A percentile compares a stretch with the other conserved stretches of the same genome.
Evolutionary conservation across 1,140 invertebrate genomes (phyloP).

Genomic region (Drosophila simulans): DNA sequence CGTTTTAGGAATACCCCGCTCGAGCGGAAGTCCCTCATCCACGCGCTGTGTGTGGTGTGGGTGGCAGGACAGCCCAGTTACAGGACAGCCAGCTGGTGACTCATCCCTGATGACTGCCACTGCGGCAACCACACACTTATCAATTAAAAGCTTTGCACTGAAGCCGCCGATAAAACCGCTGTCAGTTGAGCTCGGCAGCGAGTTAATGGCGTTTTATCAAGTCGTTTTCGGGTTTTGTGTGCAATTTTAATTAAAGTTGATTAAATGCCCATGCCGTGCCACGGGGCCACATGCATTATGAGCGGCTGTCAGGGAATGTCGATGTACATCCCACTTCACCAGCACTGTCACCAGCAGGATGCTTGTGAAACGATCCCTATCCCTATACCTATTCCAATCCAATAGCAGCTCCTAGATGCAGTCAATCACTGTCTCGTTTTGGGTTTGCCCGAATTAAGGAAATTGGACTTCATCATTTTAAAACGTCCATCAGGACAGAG

Average conservation of each 20-base stretch:
- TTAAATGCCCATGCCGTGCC: constrained; percentile 28
- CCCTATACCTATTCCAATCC: background rate
- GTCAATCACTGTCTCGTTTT: constrained; percentile 28
- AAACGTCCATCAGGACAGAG: constrained; percentile 18
- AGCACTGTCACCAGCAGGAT: constrained; percentile 4
- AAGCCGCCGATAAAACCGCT: constrained; percentile 43
- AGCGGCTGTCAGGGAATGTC: constrained; percentile 35
- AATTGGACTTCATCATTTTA: constrained; percentile 70
- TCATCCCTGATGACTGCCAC: background rate
- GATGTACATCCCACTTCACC: background rate
- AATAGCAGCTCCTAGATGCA: constrained; percentile 3
- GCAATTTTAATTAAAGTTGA: constrained; percentile 65
- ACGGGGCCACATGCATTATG: constrained; percentile 44
- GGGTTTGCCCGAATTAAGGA: constrained; percentile 41
- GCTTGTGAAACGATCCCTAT: background rate
- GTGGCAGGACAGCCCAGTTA: too few species aligned
- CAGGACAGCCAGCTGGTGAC: background rate
- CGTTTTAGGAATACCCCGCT: background rate
- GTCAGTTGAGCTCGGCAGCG: constrained; percentile 24
- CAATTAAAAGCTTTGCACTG: constrained; percentile 59
- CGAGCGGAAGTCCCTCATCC: too few species aligned
- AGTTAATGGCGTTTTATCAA: constrained; percentile 66
- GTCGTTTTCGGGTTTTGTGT: constrained; percentile 63
- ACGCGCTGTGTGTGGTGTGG: too few species aligned
- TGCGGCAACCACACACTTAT: constrained; percentile 22